Base-by-base conservation (phyloP, 2,888 invertebrate species). In the Spisula subtruncata region DNA sequence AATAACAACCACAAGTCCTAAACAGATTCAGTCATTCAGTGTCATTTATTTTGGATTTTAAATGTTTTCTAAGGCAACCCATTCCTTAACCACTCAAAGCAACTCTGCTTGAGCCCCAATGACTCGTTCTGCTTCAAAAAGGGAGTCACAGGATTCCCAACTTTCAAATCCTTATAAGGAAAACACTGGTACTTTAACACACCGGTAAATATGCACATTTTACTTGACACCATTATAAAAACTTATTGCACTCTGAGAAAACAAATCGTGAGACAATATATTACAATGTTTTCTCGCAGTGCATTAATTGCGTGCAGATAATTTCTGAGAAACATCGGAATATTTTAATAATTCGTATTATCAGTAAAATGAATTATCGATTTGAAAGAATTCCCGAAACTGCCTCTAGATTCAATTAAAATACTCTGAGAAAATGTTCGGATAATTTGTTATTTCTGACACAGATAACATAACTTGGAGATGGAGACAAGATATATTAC, bases 291-390 rank as follows among this genome's bases (percentile, higher is more conserved):
- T 66, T 25, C 5, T 25, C 25, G 60, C 60, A n/a, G 0, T 66
- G 25, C 60, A 25, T 25, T 66, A n/a, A 66, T 25, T 6, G 25
- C 60, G 51, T 1, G 16, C 1, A 51, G 12, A 16, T 10, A 51
- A 51, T 66, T n/a, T 25, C 60, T 66, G 25, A 25, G 25, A 66
- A 20, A 10, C 8, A 8, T 25, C n/a, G n/a, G 60, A 66, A 66
- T 66, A 66, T 66, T 66, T 66, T 66, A 66, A 66, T 51, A 51
- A 51, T 51, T 51, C 14, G 51, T 51, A 51, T 66, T 66, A 66
- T 25, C 60, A 66, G 25, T 66, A 66, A 66, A 66, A 66, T 66
- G 25, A 66, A n/a, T 66, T 51, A 51, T 51, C 14, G 51, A 51
- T 51, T 25, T 25, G 10, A 66, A 66, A 66, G 60, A 66, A 66